Percentiles rank a stretch among this genome's conserved stretches.
Evolutionary conservation across 2,113 vertebrate species (phyloP).

Genomic region (Dipodomys merriami): DNA sequence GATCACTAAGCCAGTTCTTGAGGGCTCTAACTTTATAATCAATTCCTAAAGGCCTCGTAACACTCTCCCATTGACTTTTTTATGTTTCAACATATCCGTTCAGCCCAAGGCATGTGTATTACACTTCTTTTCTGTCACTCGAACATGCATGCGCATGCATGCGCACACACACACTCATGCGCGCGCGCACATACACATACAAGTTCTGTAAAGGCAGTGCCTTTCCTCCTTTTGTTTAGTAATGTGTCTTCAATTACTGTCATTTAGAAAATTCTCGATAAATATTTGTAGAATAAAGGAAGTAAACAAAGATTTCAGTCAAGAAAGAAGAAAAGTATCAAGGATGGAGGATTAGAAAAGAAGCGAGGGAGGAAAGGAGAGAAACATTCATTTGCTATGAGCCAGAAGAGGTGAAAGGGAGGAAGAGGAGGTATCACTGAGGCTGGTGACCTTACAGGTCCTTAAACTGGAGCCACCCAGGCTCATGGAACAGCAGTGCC

Average conservation of each 20-base stretch:
- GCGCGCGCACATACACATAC: not conserved
- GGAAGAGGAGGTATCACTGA: not conserved
- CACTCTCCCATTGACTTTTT: too few relatives aligned
- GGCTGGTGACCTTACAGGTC: not conserved
- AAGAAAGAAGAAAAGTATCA: not conserved
- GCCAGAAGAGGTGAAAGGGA: not conserved
- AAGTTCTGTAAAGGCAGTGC: not conserved
- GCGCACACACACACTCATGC: too few relatives aligned
- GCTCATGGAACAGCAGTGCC: not conserved
- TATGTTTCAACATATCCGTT: not conserved
- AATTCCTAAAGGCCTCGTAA: not conserved
- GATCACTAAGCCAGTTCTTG: not conserved
- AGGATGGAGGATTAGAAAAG: not conserved
- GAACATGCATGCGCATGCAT: not conserved
- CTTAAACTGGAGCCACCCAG: not conserved
- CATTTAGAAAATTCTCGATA: not conserved
- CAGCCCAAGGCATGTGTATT: not conserved
- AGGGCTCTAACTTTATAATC: not conserved
- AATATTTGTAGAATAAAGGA: conserved; percentile 20
- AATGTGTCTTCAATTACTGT: not conserved
- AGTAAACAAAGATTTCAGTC: not conserved
- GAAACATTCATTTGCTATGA: conserved; percentile 3
- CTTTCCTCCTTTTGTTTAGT: not conserved
- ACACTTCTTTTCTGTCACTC: not conserved
- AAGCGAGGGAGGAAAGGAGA: not conserved